A percentile compares a stretch with the other conserved stretches of the same genome.
Evolutionary conservation across 1,140 invertebrate genomes (phyloP).

Genomic region (Trachymyrmex septentrionalis): DNA sequence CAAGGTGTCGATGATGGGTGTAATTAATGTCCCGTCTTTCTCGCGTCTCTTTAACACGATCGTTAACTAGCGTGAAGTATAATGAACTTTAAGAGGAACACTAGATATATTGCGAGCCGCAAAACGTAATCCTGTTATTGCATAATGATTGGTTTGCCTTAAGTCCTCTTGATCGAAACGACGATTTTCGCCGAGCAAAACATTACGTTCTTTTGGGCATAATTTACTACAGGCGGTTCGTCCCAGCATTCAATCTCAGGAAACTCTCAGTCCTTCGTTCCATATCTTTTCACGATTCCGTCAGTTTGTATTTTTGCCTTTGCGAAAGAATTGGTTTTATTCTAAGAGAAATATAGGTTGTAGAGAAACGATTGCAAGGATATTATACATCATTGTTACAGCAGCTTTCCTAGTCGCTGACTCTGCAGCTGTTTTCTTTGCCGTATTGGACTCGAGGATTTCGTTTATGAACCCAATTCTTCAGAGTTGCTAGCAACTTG

Average conservation of each 20-base stretch:
- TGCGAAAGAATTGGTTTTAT: slow-evolving; percentile 36
- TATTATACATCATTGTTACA: slow-evolving; percentile 58
- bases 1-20: slow-evolving; percentile 49
- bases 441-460: slow-evolving; percentile 48
- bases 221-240: slow-evolving; percentile 65
- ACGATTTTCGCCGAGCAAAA: slow-evolving; percentile 41
- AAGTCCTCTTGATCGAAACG: slow-evolving; percentile 45
- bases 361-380: slow-evolving; percentile 45
- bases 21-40: slow-evolving; percentile 60
- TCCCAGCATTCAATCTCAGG: slow-evolving; percentile 38
- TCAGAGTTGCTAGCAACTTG: slow-evolving; percentile 11
- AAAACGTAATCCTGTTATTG: slow-evolving; percentile 15
- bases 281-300: slow-evolving; percentile 48
- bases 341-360: slow-evolving; percentile 29
- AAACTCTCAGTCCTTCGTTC: slow-evolving; percentile 60
- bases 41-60: slow-evolving; percentile 35
- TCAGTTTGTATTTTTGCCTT: slow-evolving; percentile 55
- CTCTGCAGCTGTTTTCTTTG: slow-evolving; percentile 57
- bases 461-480: slow-evolving; percentile 60
- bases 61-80: slow-evolving; percentile 46
- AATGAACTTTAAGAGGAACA: slow-evolving; percentile 35
- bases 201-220: slow-evolving; percentile 42
- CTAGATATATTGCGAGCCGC: slow-evolving; percentile 27
- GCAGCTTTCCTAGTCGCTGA: slow-evolving; percentile 42
- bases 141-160: background rate